phyloP scores from a whole-genome alignment of 2,113 vertebrate genomes.

The Seriola rivoliana region DNA sequence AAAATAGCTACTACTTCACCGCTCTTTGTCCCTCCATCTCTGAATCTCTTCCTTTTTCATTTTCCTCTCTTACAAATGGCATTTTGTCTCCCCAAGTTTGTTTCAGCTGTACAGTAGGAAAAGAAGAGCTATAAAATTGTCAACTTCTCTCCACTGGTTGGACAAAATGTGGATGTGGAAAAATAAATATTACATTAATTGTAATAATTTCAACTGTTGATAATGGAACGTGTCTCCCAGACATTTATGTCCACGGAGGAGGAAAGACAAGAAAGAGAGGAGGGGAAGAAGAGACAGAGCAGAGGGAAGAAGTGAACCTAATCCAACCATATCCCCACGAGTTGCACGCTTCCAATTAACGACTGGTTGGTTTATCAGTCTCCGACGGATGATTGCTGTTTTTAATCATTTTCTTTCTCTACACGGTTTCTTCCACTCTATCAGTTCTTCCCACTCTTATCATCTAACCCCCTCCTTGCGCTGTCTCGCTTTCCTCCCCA shows the following conservation, averaged over 20 bases:
- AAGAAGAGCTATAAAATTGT: background rate
- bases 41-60: constrained; percentile 61
- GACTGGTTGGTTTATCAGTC: constrained; percentile 89
- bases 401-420: constrained; percentile 90
- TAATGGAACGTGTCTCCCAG: constrained; percentile 46
- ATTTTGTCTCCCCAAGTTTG: constrained; percentile 40
- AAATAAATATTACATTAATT: constrained; percentile 46
- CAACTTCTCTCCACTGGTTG: constrained; percentile 25
- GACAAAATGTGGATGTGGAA: constrained; percentile 24
- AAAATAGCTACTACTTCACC: constrained; percentile 65
- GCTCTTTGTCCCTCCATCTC: constrained; percentile 69
- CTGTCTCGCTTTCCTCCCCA: constrained; percentile 66
- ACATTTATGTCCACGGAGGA: constrained; percentile 44
- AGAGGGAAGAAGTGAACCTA: constrained; percentile 71
- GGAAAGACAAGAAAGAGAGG: constrained; percentile 50
- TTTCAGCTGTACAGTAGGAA: constrained; percentile 45
- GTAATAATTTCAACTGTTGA: constrained; percentile 48
- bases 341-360: constrained; percentile 90
- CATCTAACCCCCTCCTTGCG: constrained; percentile 72
- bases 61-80: constrained; percentile 37
- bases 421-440: constrained; percentile 75
- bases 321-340: constrained; percentile 80
- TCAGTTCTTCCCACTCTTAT: constrained; percentile 81
- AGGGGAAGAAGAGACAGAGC: constrained; percentile 41
- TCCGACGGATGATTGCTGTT: constrained; percentile 90